phyloP scores from a whole-genome alignment of 2,113 vertebrate species.

The Phalacrocorax aristotelis region DNA sequence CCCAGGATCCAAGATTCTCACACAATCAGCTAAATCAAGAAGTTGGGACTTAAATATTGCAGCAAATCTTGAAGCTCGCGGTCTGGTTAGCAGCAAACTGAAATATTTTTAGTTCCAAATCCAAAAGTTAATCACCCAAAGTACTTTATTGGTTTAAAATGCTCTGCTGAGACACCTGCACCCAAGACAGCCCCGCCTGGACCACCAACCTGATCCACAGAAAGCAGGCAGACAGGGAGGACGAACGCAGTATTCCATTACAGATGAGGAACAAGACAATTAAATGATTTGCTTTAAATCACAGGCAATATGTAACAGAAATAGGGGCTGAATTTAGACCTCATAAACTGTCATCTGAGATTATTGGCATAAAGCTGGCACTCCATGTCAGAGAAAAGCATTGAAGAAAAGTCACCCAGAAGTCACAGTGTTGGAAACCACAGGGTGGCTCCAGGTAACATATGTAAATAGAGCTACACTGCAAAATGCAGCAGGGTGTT shows the following conservation, averaged over 20 bases:
- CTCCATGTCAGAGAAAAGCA: neutral
- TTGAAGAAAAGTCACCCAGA: neutral
- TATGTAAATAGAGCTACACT: neutral
- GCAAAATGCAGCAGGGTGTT: neutral
- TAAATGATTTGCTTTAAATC: conserved; percentile 9
- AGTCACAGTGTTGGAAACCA: neutral
- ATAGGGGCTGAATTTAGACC: neutral
- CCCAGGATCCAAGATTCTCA: neutral
- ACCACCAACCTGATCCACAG: neutral
- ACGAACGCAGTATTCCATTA: neutral
- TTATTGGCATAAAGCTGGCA: neutral
- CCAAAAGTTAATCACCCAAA: neutral
- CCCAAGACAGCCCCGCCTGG: neutral
- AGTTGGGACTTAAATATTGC: neutral
- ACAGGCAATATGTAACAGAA: neutral
- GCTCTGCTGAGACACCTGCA: neutral
- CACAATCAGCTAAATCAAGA: neutral
- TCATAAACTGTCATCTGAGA: neutral
- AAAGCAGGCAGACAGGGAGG: neutral
- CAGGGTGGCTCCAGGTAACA: neutral
- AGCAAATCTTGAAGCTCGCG: neutral
- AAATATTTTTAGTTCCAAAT: neutral
- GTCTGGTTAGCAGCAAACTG: neutral
- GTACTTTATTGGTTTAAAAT: neutral
- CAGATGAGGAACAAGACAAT: neutral